Evolutionary conservation across 1,140 invertebrate species (phyloP), one percentile per base, ranked within the genome.

Genomic region (Solenopsis invicta): DNA sequence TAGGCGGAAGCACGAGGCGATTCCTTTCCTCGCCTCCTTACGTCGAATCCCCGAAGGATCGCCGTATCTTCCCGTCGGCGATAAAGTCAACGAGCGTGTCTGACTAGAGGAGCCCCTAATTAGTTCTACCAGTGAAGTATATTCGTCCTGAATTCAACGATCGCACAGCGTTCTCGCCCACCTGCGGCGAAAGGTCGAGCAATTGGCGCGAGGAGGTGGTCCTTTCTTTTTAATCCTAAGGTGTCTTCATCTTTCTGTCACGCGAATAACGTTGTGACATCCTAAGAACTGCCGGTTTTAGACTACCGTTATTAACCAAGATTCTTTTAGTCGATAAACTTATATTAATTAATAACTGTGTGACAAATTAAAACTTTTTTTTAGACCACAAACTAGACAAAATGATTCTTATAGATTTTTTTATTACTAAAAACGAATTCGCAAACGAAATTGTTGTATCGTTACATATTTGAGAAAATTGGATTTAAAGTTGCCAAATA

Each of bases 1-100:
- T 88, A 88, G 48, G 67, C 88, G 89, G 89, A 90, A 86, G 62
- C 48, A 45, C 34, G 48, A 34, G 34, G 16, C 9, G 34, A 52
- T 4, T 64, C 80, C 67, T 85, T 88, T 67, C 67, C 66, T 87
- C 66, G 41, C 41, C 24, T 59, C 41, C 29, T 84, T 61, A 84
- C 69, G 52, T 54, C 41, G 67, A 54, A 59, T 76, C 71, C 10
- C 5, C 41, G 4, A 50, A 52, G 29, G 29, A 45, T 67, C 84
- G 18, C 41, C 71, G 52, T 76, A 85, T 76, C 67, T 72, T 72
- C 74, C n/a, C 56, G 61, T 4, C 41, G 72, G 34, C 34, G 81
- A 86, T 77, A 69, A 67, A 88, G 84, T 72, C 67, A 84, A 84
- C 54, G 80, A 75, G 69, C 80, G 41, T 62, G n/a, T 75, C 54